Conservation (phyloP, 2,888 invertebrate species). For the Rhogogaster chlorosoma region DNA sequence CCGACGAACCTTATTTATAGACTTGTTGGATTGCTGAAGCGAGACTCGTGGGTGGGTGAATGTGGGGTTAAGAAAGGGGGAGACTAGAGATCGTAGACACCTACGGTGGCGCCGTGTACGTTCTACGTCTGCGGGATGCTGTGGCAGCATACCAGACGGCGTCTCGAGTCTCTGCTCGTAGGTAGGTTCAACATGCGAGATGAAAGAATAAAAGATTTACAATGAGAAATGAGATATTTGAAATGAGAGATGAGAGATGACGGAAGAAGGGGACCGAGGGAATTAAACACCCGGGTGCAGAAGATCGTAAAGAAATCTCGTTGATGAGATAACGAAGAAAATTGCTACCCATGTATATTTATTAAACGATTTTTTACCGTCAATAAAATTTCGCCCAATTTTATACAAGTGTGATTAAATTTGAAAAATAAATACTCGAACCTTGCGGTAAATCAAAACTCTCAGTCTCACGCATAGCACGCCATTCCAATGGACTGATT, state of each 20-base stretch:
- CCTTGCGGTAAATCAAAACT: slow-evolving; percentile 29
- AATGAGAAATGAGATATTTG: slow-evolving; percentile 21
- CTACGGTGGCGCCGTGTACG: slow-evolving; percentile 46
- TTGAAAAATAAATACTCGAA: neutral
- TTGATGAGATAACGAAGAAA: neutral
- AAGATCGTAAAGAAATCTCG: neutral
- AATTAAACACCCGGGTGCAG: neutral
- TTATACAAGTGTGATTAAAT: neutral
- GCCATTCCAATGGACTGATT: slow-evolving; percentile 28
- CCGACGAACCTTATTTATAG: slow-evolving; percentile 50
- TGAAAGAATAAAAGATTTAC: neutral
- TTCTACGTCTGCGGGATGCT: slow-evolving; percentile 40
- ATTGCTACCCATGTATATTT: neutral
- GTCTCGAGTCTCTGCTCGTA: slow-evolving; percentile 18
- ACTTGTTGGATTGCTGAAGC: slow-evolving; percentile 48
- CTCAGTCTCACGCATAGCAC: slow-evolving; percentile 23
- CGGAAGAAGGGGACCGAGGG: neutral
- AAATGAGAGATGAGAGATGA: slow-evolving; percentile 5
- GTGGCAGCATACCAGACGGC: slow-evolving; percentile 46
- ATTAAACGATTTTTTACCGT: neutral
- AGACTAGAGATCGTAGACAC: slow-evolving; percentile 46
- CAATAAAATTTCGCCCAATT: neutral
- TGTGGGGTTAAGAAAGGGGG: neutral
- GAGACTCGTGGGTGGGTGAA: slow-evolving; percentile 51
- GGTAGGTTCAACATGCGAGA: neutral